phyloP scores from a whole-genome alignment of 2,113 vertebrate species.

The Chaenocephalus aceratus region DNA sequence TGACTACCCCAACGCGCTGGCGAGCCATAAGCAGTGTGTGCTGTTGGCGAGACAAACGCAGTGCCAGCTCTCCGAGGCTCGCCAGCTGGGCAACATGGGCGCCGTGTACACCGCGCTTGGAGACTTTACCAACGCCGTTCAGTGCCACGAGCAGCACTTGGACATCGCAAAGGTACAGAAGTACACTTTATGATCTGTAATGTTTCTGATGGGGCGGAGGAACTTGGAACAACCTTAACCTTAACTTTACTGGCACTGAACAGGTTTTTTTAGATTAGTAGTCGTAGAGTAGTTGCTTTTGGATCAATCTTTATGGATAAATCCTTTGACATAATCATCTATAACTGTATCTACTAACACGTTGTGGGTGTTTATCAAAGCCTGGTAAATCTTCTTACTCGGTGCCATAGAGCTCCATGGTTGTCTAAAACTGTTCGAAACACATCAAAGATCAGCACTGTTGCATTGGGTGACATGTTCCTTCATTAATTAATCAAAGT shows the following conservation, averaged over 20 bases:
- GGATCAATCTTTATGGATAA: too few species aligned
- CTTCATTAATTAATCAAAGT: neutral
- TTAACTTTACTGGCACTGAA: neutral
- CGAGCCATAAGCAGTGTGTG: constrained; percentile 97
- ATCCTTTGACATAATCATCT: too few species aligned
- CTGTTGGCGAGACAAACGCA: constrained; percentile 93
- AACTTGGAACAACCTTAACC: neutral
- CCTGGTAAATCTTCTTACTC: neutral
- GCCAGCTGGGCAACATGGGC: constrained; percentile 98
- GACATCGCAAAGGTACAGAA: constrained; percentile 88
- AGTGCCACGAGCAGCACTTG: constrained; percentile 94
- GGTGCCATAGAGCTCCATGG: neutral
- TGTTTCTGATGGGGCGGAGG: neutral
- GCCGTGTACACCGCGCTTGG: constrained; percentile 98
- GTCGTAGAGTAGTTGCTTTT: too few species aligned
- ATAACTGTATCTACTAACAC: neutral
- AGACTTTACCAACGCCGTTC: constrained; percentile 93
- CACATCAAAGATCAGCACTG: too few species aligned
- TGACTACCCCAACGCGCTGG: constrained; percentile 95
- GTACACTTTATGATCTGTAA: too few species aligned
- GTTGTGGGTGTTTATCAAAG: too few species aligned
- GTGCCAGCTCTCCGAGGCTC: constrained; percentile 92
- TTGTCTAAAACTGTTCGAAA: neutral
- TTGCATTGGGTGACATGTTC: neutral
- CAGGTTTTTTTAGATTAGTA: neutral